Conservation (phyloP, 2,888 invertebrate genomes). For the Nebria brevicollis region DNA sequence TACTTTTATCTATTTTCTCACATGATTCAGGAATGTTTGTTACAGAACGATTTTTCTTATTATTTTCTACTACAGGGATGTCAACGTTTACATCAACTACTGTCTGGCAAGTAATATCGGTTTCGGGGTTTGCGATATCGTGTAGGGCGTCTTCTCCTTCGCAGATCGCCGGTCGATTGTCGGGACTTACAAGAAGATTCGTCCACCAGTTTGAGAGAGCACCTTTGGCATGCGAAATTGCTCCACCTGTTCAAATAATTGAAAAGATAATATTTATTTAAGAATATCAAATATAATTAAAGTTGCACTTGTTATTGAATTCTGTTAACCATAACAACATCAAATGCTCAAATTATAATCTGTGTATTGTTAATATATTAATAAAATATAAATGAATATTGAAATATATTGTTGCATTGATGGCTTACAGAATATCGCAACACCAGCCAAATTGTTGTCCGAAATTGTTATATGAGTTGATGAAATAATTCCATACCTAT, state of each 20-base stretch:
- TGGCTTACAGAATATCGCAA: too few relatives aligned
- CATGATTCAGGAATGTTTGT: conserved; percentile 26
- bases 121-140: conserved; percentile 9
- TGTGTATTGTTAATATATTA: too few relatives aligned
- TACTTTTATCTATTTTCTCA: conserved; percentile 26
- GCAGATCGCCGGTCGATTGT: conserved; percentile 48
- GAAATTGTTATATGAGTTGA: too few relatives aligned
- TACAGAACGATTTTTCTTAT: conserved; percentile 25
- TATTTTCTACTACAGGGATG: conserved; percentile 4
- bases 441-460: too few relatives aligned
- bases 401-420: too few relatives aligned
- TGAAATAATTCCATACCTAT: too few relatives aligned
- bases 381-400: too few relatives aligned
- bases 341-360: too few relatives aligned
- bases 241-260: conserved; percentile 72
- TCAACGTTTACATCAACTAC: conserved; percentile 2
- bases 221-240: conserved; percentile 87
- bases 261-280: conserved; percentile 4
- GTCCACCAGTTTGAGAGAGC: conserved; percentile 90
- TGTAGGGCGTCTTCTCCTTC: conserved; percentile 29
- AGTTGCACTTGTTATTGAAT: neutral
- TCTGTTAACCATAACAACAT: neutral
- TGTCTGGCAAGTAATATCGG: conserved; percentile 10
- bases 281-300: conserved; percentile 26
- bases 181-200: conserved; percentile 69